A percentile compares a stretch with the other conserved stretches of the same genome.
Conservation (phyloP, 1,140 invertebrate genomes). For the Bombus fervidus region DNA sequence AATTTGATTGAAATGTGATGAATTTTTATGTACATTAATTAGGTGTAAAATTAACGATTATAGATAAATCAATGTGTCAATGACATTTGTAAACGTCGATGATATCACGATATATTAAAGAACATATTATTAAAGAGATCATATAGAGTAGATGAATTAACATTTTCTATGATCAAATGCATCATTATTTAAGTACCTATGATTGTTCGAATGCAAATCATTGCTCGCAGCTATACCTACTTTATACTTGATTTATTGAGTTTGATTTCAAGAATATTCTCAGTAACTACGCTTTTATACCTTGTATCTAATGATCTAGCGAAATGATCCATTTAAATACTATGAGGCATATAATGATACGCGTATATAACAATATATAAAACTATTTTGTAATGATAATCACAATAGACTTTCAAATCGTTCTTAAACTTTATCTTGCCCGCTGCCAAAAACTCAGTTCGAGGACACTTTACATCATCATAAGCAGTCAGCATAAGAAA, state of each 20-base stretch:
- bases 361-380: not conserved
- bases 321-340: not conserved
- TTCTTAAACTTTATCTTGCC: not conserved
- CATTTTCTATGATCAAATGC: not conserved
- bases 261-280: not conserved
- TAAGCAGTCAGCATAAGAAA: not conserved
- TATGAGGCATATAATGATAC: too few relatives aligned
- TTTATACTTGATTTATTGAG: too few relatives aligned
- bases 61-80: not conserved
- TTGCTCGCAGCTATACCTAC: too few relatives aligned
- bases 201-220: not conserved
- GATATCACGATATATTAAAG: not conserved
- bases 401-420: not conserved
- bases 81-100: not conserved
- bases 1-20: too few relatives aligned
- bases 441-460: not conserved
- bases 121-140: not conserved
- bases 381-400: too few relatives aligned
- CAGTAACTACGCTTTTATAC: not conserved
- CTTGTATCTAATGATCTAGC: not conserved
- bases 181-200: not conserved
- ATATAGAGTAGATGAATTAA: not conserved
- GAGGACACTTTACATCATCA: not conserved
- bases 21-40: too few relatives aligned
- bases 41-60: not conserved